Conservation (phyloP, 1,140 invertebrate species). For the Homarus americanus region DNA sequence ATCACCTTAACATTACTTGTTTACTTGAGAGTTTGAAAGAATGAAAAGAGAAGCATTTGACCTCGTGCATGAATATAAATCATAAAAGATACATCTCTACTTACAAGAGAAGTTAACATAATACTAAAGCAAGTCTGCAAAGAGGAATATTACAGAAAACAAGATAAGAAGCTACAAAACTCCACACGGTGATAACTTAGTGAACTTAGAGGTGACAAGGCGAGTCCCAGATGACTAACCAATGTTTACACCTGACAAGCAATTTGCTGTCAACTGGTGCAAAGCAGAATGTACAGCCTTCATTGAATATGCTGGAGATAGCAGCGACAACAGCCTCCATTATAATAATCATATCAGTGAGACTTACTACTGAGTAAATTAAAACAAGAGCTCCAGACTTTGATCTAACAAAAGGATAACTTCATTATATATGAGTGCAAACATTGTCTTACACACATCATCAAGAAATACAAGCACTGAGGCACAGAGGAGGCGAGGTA, state of each 20-base stretch:
- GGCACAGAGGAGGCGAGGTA: not conserved
- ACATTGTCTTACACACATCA: constrained; percentile 3
- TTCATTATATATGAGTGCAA: not conserved
- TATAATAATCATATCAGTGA: constrained; percentile 2
- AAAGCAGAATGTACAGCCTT: not conserved
- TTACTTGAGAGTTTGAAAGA: too few relatives aligned
- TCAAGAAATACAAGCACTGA: constrained; percentile 1
- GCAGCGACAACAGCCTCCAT: constrained; percentile 12
- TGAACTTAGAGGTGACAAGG: constrained; percentile 12
- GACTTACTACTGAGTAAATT: not conserved
- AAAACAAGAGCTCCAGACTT: not conserved
- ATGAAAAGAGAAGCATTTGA: too few relatives aligned
- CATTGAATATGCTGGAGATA: not conserved
- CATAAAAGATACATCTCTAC: not conserved
- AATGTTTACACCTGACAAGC: constrained; percentile 3
- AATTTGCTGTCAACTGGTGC: not conserved
- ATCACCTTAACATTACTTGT: too few relatives aligned
- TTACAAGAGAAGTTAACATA: not conserved
- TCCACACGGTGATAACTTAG: not conserved
- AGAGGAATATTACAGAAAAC: not conserved
- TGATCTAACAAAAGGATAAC: not conserved
- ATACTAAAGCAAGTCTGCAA: not conserved
- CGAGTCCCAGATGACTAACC: constrained; percentile 9
- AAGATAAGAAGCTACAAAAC: not conserved
- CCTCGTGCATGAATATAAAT: not conserved